A percentile compares a stretch with the other conserved stretches of the same genome.
These are phyloP conservation scores for Sthenelais limicola DNA, from an alignment of 2,888 invertebrate species.

Conservation along the genomic window DNA sequence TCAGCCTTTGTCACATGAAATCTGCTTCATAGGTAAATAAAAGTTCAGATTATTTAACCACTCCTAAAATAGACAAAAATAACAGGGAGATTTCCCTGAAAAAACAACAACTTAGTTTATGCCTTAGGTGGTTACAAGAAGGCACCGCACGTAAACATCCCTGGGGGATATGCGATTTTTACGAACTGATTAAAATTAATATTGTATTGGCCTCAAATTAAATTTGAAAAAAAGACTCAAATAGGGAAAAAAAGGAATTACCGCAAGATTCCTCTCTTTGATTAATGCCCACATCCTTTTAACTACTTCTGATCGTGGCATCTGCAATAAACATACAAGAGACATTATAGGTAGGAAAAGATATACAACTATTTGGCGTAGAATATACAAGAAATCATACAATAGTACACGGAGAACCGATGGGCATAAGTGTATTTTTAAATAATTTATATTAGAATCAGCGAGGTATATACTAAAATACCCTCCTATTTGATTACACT, in stretches of 20 bases:
- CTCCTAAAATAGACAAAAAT: no score
- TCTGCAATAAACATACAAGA: conserved; percentile 52
- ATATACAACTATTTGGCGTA: background rate
- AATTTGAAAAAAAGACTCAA: no score
- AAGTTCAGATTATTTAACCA: no score
- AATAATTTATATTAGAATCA: no score
- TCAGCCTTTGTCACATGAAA: no score
- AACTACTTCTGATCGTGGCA: conserved; percentile 70
- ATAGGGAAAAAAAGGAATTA: conserved; percentile 48
- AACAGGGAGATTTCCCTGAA: background rate
- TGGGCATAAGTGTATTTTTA: background rate
- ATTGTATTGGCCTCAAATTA: no score
- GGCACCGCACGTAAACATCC: background rate
- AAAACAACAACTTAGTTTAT: background rate
- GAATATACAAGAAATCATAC: background rate
- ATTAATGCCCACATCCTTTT: conserved; percentile 71
- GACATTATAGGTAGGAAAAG: background rate
- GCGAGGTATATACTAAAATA: no score
- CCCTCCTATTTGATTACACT: no score
- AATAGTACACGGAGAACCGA: background rate
- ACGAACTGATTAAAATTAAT: background rate
- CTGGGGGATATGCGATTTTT: background rate
- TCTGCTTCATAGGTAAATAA: no score
- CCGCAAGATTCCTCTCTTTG: conserved; percentile 69
- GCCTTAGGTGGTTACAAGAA: background rate